Conservation (phyloP, 2,113 vertebrate species). For the Dromiciops gliroides region DNA sequence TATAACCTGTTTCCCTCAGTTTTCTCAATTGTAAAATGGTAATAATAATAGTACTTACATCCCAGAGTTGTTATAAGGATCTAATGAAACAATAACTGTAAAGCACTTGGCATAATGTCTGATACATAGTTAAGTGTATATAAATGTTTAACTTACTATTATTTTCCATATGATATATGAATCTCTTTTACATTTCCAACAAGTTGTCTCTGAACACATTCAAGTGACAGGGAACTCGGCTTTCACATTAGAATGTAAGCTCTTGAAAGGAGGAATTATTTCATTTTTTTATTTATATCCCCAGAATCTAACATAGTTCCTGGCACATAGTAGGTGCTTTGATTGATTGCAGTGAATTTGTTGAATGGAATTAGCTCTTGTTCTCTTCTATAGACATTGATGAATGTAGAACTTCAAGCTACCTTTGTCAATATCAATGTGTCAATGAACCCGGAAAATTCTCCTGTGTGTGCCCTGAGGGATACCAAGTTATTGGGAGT, state of each 20-base stretch:
- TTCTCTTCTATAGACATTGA: constrained; percentile 88
- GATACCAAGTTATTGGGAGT: constrained; percentile 93
- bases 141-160: neutral
- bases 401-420: constrained; percentile 94
- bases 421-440: constrained; percentile 94
- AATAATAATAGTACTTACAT: neutral
- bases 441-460: constrained; percentile 94
- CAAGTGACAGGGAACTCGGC: neutral
- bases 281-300: neutral
- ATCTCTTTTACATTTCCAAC: neutral
- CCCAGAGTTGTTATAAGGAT: neutral
- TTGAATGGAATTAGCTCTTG: neutral
- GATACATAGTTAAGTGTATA: neutral
- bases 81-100: neutral
- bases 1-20: neutral
- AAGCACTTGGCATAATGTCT: neutral
- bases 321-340: neutral
- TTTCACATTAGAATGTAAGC: neutral
- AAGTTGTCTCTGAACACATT: neutral
- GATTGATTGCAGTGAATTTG: neutral
- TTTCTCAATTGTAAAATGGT: neutral
- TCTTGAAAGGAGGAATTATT: neutral
- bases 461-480: constrained; percentile 93
- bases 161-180: neutral
- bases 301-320: neutral